Conservation (phyloP, 2,113 vertebrate genomes). For the Macaca nemestrina region DNA sequence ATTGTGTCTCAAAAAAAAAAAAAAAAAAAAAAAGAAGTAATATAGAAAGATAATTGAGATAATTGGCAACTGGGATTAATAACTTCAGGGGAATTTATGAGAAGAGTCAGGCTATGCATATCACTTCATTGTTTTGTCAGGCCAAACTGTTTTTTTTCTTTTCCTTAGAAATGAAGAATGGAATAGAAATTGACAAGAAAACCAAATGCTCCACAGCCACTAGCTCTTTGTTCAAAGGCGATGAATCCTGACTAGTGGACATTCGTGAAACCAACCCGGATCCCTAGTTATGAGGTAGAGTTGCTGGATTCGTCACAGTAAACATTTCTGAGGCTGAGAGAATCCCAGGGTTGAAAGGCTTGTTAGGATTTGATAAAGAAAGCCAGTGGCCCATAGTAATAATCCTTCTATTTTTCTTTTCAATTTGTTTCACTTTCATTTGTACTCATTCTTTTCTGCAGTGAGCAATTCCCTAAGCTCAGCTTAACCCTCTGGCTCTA, state of each 20-base stretch:
- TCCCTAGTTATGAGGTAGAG: not conserved
- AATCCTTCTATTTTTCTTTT: not conserved
- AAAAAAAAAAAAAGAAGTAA: not conserved
- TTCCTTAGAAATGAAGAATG: not conserved
- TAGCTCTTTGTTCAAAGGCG: not conserved
- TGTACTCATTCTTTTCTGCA: not conserved
- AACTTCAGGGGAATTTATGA: not conserved
- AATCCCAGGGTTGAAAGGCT: not conserved
- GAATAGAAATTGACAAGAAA: not conserved
- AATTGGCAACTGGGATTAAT: not conserved
- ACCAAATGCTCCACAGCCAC: not conserved
- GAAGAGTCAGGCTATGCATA: not conserved
- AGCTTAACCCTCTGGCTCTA: not conserved
- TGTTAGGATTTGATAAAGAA: slow-evolving; percentile 9
- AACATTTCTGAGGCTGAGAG: not conserved
- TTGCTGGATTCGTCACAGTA: not conserved
- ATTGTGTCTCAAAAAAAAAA: too few relatives aligned
- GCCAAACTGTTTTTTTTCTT: not conserved
- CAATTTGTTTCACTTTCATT: not conserved
- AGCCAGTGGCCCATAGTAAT: not conserved
- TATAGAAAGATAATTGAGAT: not conserved
- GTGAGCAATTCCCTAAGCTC: not conserved
- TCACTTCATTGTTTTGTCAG: not conserved
- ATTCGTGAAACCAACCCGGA: not conserved
- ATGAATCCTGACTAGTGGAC: not conserved